Percentiles rank a stretch among this genome's conserved stretches.
Conservation (phyloP, 1,140 invertebrate genomes). For the Drosophila auraria region DNA sequence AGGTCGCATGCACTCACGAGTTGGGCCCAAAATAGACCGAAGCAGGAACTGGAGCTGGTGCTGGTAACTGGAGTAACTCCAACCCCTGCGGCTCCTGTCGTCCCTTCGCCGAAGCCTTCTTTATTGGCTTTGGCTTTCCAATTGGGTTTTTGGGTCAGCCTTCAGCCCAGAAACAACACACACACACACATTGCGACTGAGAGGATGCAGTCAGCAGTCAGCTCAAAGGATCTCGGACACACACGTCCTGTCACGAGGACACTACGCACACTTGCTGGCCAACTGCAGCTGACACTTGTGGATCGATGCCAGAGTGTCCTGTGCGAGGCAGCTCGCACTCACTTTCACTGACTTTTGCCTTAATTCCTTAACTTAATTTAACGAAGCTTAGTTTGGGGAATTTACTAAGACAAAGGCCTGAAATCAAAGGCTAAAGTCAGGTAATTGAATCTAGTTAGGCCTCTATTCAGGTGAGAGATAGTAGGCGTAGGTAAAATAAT, state of each 20-base stretch:
- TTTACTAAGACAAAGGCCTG: background rate
- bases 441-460: background rate
- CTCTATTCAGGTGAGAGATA: background rate
- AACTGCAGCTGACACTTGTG: constrained; percentile 54
- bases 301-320: constrained; percentile 32
- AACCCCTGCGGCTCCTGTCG: constrained; percentile 35
- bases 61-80: constrained; percentile 37
- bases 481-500: background rate
- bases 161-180: constrained; percentile 39
- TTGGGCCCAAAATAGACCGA: constrained; percentile 4
- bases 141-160: constrained; percentile 78
- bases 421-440: background rate
- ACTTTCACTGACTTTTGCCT: constrained; percentile 8
- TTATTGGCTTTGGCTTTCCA: constrained; percentile 77
- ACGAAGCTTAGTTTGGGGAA: background rate
- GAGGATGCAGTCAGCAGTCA: constrained; percentile 33
- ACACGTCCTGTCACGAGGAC: constrained; percentile 9
- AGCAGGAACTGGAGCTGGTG: constrained; percentile 31
- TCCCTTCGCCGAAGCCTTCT: constrained; percentile 53
- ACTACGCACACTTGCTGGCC: constrained; percentile 20
- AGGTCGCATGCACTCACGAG: constrained; percentile 51
- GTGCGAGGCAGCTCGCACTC: background rate
- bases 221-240: constrained; percentile 26
- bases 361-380: constrained; percentile 28
- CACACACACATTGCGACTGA: constrained; percentile 13